phyloP scores from a whole-genome alignment of 2,797 vertebrate genomes.

The Sebastiscus albofasciatus region DNA sequence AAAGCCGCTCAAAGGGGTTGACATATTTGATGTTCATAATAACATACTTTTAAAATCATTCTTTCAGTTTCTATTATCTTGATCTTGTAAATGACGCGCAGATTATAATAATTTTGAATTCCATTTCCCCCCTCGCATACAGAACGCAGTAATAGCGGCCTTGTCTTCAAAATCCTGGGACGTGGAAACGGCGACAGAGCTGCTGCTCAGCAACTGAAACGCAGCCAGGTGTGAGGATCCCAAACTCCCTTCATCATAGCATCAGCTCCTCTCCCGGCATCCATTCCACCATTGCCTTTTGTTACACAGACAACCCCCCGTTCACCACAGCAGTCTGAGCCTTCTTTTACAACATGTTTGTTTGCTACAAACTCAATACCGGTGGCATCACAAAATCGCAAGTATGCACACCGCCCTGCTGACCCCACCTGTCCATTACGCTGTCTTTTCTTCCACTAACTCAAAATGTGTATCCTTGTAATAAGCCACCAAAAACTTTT shows the following conservation, averaged over 20 bases:
- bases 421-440: slow-evolving; percentile 1
- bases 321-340: slow-evolving; percentile 57
- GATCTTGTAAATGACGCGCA: not conserved
- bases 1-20: not conserved
- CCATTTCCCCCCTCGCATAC: not conserved
- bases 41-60: not conserved
- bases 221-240: slow-evolving; percentile 83
- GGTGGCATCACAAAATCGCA: slow-evolving; percentile 43
- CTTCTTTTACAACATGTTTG: slow-evolving; percentile 33
- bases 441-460: slow-evolving; percentile 12
- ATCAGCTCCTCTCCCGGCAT: slow-evolving; percentile 36
- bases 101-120: not conserved
- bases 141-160: slow-evolving; percentile 99
- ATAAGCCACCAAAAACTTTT: slow-evolving; percentile 17
- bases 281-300: slow-evolving; percentile 62
- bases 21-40: not conserved
- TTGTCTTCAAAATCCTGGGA: slow-evolving; percentile 99
- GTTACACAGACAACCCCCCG: slow-evolving; percentile 30
- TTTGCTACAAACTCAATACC: slow-evolving; percentile 53
- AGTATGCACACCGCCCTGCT: slow-evolving; percentile 53
- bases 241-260: slow-evolving; percentile 69
- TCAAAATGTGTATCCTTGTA: slow-evolving; percentile 16
- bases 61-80: not conserved
- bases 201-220: slow-evolving; percentile 97
- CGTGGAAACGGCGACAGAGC: slow-evolving; percentile 97